Evolutionary conservation across 2,888 invertebrate species (phyloP), one percentile per base, ranked within the genome.

Genomic region (Drosophila monieri): DNA sequence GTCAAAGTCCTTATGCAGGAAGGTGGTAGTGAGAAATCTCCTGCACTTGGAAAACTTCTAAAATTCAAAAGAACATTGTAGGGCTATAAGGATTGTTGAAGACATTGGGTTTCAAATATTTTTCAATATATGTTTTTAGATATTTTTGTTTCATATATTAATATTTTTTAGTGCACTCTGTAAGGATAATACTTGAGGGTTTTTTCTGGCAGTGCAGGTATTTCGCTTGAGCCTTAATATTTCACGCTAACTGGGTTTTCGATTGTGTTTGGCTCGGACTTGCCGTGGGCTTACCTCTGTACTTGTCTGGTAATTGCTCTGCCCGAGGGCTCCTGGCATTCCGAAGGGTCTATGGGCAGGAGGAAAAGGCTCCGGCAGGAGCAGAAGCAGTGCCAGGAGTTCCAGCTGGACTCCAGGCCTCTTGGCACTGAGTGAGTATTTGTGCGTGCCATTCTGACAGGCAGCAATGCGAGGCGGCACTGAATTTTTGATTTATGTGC

Each of bases 401-500:
- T 18, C 32, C 44, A 37, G 39, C 32, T 43, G 21, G 64, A 39
- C 39, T 9, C 41, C 55, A 32, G 14, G 58, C 52, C 47, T 27
- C 37, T 47, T 62, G 57, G 56, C 62, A 46, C 78, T 86, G 88
- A 86, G 68, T 77, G 77, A 78, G 87, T 84, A 78, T 86, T 80
- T 88, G 78, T 88, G 85, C 88, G 85, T 86, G 86, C 78, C 81
- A 76, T 78, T 85, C 80, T 88, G 83, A 87, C 88, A 81, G 85
- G 85, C 83, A 64, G 76, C 65, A 55, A 56, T 65, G 69, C 66
- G 60, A 74, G 75, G 77, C 73, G 80, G 83, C 85, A 88, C 80
- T 88, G 89, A 88, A 90, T 90, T 90, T 89, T 90, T 89, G 89
- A 90, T 90, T 90, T 90, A 90, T 89, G 88, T 88, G 77, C 80